Percentiles rank a stretch among this genome's conserved stretches.
Conservation (phyloP, 2,888 invertebrate species). For the Pterostichus madidus region DNA sequence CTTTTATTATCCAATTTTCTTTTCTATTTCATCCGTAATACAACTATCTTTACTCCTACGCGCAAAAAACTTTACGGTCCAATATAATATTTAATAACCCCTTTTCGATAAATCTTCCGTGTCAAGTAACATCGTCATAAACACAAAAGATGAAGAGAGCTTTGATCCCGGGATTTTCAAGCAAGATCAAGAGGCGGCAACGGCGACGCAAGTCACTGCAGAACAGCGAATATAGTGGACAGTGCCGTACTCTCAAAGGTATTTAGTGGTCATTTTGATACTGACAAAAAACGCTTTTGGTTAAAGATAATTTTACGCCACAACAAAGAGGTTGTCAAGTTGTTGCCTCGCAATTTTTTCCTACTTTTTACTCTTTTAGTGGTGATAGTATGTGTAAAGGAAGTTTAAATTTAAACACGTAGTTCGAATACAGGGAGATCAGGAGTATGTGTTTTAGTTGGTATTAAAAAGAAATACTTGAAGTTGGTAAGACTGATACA, state of each 20-base stretch:
- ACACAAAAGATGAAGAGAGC: slow-evolving; percentile 38
- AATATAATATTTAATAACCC: slow-evolving; percentile 55
- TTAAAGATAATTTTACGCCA: no score
- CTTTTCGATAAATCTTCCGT: slow-evolving; percentile 52
- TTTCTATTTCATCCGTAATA: slow-evolving; percentile 24
- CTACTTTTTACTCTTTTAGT: no score
- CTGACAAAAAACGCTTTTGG: no score
- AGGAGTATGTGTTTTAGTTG: no score
- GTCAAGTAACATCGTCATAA: slow-evolving; percentile 56
- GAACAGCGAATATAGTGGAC: slow-evolving; percentile 2
- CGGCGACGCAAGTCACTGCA: neutral
- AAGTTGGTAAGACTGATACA: no score
- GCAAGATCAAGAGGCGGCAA: slow-evolving; percentile 21
- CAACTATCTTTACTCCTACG: slow-evolving; percentile 46
- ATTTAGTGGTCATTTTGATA: neutral
- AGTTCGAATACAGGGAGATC: no score
- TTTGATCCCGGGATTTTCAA: slow-evolving; percentile 47
- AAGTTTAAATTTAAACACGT: no score
- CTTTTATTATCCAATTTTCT: slow-evolving; percentile 49
- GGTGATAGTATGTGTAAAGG: no score
- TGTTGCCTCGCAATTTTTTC: no score
- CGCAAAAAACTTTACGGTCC: slow-evolving; percentile 46
- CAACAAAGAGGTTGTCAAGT: no score
- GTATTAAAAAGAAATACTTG: no score
- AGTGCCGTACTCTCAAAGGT: neutral